phyloP scores from a whole-genome alignment of 2,888 invertebrate species.

The Hemaris fuciformis region DNA sequence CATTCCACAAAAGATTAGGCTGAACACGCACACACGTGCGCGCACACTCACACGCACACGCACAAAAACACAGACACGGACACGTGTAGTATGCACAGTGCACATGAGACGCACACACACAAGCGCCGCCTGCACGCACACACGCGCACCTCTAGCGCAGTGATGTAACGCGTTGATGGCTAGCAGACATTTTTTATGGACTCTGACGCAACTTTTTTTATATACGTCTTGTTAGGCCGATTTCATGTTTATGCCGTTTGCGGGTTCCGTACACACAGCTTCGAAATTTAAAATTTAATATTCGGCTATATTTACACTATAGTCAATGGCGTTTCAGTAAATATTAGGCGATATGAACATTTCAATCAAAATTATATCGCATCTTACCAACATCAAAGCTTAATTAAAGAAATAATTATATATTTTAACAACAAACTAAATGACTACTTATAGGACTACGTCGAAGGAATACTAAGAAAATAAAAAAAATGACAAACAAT shows the following conservation, averaged over 20 bases:
- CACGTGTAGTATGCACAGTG: constrained; percentile 25
- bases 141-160: constrained; percentile 27
- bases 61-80: constrained; percentile 28
- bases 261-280: constrained; percentile 22
- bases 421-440: too few relatives aligned
- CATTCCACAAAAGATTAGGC: constrained; percentile 79
- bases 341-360: too few relatives aligned
- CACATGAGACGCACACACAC: constrained; percentile 40
- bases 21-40: constrained; percentile 38
- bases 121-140: constrained; percentile 4
- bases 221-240: constrained; percentile 52
- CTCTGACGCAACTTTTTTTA: constrained; percentile 79
- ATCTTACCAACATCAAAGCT: too few relatives aligned
- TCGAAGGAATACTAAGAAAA: too few relatives aligned
- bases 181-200: constrained; percentile 79
- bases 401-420: too few relatives aligned
- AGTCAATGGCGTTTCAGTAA: too few relatives aligned
- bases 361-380: too few relatives aligned
- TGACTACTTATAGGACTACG: too few relatives aligned
- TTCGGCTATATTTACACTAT: background rate
- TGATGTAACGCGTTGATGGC: constrained; percentile 79
- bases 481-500: too few relatives aligned
- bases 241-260: constrained; percentile 32
- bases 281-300: background rate
- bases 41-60: constrained; percentile 29